Evolutionary conservation across 2,888 invertebrate genomes (phyloP).

Genomic region (Volucella zonaria): DNA sequence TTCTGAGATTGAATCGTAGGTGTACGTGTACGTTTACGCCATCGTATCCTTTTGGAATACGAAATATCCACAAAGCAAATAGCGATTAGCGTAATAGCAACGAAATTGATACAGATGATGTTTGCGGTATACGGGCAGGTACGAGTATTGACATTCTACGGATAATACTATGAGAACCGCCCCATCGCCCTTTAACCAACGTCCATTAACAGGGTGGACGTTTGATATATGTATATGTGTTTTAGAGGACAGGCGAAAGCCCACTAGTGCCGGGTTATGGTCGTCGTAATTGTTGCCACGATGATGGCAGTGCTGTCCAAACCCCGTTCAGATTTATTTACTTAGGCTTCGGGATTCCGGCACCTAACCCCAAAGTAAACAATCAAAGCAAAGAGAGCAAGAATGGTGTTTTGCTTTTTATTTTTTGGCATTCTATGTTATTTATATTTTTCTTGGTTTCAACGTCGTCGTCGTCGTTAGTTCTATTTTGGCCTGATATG

Average conservation of each 20-base stretch:
- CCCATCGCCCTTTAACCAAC: slow-evolving; percentile 26
- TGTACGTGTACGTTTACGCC: slow-evolving; percentile 4
- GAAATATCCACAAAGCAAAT: slow-evolving; percentile 49
- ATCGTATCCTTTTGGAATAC: slow-evolving; percentile 43
- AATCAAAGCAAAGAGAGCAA: slow-evolving; percentile 33
- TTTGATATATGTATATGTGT: background rate
- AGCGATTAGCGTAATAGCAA: slow-evolving; percentile 63
- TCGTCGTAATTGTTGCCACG: slow-evolving; percentile 21
- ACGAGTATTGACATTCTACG: no score
- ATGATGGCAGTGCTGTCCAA: slow-evolving; percentile 37
- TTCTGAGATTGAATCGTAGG: background rate
- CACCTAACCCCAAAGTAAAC: slow-evolving; percentile 50
- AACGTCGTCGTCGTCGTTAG: background rate
- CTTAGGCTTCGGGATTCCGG: slow-evolving; percentile 52
- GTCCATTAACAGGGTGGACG: background rate
- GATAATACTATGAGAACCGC: background rate
- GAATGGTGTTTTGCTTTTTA: background rate
- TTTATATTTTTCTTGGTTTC: background rate
- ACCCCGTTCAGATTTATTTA: slow-evolving; percentile 59
- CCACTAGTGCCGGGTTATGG: slow-evolving; percentile 17
- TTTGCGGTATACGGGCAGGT: background rate
- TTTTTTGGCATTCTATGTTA: background rate
- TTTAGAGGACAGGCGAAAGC: background rate
- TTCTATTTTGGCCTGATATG: slow-evolving; percentile 45
- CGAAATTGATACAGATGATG: slow-evolving; percentile 66